Evolutionary conservation across 2,888 invertebrate genomes (phyloP), one percentile per base, ranked within the genome.

Genomic region (Habrosyne pyritoides): DNA sequence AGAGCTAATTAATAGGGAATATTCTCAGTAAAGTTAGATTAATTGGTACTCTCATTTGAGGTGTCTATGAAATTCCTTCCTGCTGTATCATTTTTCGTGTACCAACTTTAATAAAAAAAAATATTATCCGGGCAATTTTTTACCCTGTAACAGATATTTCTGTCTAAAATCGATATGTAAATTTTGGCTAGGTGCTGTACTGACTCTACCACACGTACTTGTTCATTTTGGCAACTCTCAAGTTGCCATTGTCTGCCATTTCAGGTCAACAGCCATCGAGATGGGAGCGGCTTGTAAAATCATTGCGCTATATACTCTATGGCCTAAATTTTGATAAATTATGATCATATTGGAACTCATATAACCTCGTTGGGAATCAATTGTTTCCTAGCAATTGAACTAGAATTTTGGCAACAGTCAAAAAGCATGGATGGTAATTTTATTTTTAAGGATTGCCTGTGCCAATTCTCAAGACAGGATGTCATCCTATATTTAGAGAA

Each of bases 231-330:
- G 42, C 18, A 42, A 18, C 36, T 36, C 36, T 36, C 12, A 42
- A 42, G 18, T 18, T 42, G 12, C 48, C n/a, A 48, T 48, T 48
- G 48, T 48, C 12, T 7, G 7, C 24, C 12, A 28, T 54, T 51
- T 50, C 49, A 54, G 54, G 54, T 54, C 54, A 54, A 50, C 28
- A 26, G 46, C 26, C 47, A 54, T 51, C 51, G 26, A 54, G 28
- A 54, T 28, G 50, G 46, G 42, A 46, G 54, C 21, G 54, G 12
- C 28, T 48, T 14, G 10, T 22, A 21, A 46, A 26, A 26, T 26
- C 46, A 46, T 53, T 48, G 48, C n/a, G 7, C 48, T 48, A 36
- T 46, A 42, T 24, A n/a, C 14, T 14, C 24, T 47, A n/a, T 42
- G 42, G 14, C 42, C 42, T 42, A 18, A 42, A 26, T 22, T 24